Percentiles rank a stretch among this genome's conserved stretches.
Evolutionary conservation across 2,797 vertebrate species (phyloP).

Genomic region (Kryptopterus vitreolus): DNA sequence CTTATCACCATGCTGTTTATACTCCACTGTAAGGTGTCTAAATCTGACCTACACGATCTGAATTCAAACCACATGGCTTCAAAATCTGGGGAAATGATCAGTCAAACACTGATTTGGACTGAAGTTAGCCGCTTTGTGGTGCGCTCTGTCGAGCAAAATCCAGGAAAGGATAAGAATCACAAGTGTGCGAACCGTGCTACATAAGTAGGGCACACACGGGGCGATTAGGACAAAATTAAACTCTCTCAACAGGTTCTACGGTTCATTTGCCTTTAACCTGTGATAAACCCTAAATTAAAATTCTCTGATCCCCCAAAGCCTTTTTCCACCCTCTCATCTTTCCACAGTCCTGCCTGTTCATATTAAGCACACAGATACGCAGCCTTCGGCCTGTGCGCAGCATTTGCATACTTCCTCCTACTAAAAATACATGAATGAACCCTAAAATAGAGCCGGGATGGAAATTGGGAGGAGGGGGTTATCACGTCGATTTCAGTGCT

Average conservation of each 20-base stretch:
- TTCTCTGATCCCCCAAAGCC: not conserved
- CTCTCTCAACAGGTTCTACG: conserved; percentile 24
- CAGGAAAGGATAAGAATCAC: conserved; percentile 28
- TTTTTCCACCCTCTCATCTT: conserved; percentile 39
- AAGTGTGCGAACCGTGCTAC: not conserved
- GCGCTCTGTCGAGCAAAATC: not conserved
- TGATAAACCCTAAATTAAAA: conserved; percentile 52
- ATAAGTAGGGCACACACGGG: not conserved
- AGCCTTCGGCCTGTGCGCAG: conserved; percentile 44
- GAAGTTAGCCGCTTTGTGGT: not conserved
- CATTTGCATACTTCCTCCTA: conserved; percentile 62
- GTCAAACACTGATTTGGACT: not conserved
- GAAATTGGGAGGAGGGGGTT: conserved; percentile 43
- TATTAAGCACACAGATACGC: conserved; percentile 61
- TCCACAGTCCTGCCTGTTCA: conserved; percentile 53
- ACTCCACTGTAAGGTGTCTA: too few relatives aligned
- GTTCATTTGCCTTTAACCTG: conserved; percentile 21
- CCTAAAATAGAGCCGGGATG: conserved; percentile 54
- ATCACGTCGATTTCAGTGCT: conserved; percentile 33
- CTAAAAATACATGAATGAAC: conserved; percentile 68
- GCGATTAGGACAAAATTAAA: conserved; percentile 29
- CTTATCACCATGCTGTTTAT: not conserved
- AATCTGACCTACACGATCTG: not conserved
- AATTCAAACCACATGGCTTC: not conserved
- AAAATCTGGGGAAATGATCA: not conserved